These are phyloP conservation scores for Takifugu bimaculatus DNA, from an alignment of 2,113 vertebrate species.

Conservation along the genomic window DNA sequence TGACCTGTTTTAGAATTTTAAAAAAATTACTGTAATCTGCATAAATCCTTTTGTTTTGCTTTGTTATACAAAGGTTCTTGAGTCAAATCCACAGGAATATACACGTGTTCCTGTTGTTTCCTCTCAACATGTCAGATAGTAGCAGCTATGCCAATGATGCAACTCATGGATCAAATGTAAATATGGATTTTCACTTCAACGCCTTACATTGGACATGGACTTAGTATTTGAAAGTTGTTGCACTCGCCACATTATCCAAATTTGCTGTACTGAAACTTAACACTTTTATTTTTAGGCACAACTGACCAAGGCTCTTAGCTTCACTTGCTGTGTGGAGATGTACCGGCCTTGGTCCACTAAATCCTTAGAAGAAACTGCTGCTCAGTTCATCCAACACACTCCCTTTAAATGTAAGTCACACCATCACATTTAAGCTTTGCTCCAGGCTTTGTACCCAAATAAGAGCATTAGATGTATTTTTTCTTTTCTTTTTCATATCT, in stretches of 20 bases:
- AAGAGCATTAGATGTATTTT: not conserved
- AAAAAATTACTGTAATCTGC: too few species aligned
- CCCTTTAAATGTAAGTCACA: slow-evolving; percentile 14
- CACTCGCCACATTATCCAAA: too few species aligned
- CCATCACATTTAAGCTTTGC: not conserved
- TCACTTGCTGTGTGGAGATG: slow-evolving; percentile 71
- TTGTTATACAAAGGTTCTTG: slow-evolving; percentile 49
- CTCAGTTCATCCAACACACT: slow-evolving; percentile 50
- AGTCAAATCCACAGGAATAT: slow-evolving; percentile 70
- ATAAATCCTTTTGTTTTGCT: too few species aligned
- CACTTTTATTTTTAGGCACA: slow-evolving; percentile 18
- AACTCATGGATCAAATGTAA: slow-evolving; percentile 16
- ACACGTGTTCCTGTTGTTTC: slow-evolving; percentile 79
- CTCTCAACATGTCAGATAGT: slow-evolving; percentile 15
- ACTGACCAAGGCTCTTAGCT: slow-evolving; percentile 61
- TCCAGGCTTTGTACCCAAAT: not conserved
- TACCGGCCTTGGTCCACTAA: slow-evolving; percentile 76
- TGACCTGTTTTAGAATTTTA: too few species aligned
- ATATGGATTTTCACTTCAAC: not conserved
- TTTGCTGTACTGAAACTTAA: too few species aligned
- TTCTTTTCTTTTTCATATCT: slow-evolving; percentile 1
- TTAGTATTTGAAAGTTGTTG: too few species aligned
- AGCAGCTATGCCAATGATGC: slow-evolving; percentile 1
- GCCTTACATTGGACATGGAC: too few species aligned
- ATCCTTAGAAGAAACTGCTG: slow-evolving; percentile 66